Percentiles rank a stretch among this genome's conserved stretches.
Conservation (phyloP, 2,797 vertebrate genomes). For the Lepilemur ruficaudatus region DNA sequence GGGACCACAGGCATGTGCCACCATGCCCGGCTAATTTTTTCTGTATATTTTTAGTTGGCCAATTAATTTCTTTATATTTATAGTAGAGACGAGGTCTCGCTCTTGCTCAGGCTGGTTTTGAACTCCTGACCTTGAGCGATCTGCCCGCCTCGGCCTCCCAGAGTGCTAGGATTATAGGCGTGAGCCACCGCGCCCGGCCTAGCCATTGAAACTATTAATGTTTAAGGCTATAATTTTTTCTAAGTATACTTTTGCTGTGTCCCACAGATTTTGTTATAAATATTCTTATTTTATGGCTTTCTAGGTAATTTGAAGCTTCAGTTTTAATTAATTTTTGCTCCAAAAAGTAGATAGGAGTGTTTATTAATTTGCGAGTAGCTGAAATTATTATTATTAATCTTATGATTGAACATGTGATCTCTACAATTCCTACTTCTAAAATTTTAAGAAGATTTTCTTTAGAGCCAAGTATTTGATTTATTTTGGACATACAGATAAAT, state of each 20-base stretch:
- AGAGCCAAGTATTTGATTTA: not conserved
- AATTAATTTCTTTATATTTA: too few species aligned
- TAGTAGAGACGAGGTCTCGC: too few species aligned
- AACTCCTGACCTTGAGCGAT: too few species aligned
- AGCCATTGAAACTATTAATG: not conserved
- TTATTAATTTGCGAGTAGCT: not conserved
- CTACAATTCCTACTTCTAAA: not conserved
- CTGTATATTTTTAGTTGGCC: too few species aligned
- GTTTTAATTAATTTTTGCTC: slow-evolving; percentile 37
- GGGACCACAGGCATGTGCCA: too few species aligned
- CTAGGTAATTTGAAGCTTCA: not conserved
- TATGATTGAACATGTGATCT: not conserved
- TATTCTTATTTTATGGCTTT: not conserved
- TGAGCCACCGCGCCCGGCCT: too few species aligned
- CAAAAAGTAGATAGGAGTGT: not conserved
- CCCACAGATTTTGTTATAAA: not conserved
- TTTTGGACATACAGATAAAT: slow-evolving; percentile 7
- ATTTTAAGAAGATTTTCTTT: not conserved
- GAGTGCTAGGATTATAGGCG: too few species aligned
- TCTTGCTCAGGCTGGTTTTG: too few species aligned
- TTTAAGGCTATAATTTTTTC: not conserved
- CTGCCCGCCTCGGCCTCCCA: too few species aligned
- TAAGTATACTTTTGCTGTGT: not conserved
- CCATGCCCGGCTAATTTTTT: too few species aligned
- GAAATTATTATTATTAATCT: not conserved